phyloP scores from a whole-genome alignment of 2,797 vertebrate genomes.

The Balearica regulorum region DNA sequence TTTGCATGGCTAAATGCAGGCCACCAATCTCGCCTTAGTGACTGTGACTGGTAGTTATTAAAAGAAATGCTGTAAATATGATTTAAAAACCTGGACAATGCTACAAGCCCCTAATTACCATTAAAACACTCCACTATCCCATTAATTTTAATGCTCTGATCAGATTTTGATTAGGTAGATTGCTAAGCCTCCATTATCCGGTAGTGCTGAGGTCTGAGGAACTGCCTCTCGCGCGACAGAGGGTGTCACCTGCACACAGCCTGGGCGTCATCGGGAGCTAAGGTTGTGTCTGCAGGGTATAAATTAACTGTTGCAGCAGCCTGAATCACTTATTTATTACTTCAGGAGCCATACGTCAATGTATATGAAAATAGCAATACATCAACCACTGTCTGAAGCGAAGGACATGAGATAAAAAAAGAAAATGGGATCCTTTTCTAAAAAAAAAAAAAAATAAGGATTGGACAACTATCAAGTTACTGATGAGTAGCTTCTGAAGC shows the following conservation, averaged over 20 bases:
- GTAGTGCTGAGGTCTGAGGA: not conserved
- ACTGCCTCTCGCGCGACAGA: not conserved
- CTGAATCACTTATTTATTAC: conserved; percentile 13
- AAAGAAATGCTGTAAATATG: not conserved
- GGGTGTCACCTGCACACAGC: conserved; percentile 1
- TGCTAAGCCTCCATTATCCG: conserved; percentile 29
- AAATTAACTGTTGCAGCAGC: conserved; percentile 32
- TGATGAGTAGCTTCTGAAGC: not conserved
- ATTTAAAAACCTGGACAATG: not conserved
- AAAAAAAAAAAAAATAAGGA: not conserved
- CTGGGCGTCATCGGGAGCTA: not conserved
- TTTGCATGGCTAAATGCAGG: not conserved
- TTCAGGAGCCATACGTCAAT: conserved; percentile 10
- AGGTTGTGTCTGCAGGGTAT: not conserved
- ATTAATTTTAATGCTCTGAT: not conserved
- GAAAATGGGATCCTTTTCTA: not conserved
- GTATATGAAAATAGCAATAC: conserved; percentile 33
- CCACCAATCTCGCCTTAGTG: not conserved
- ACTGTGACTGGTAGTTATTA: not conserved
- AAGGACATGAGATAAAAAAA: not conserved
- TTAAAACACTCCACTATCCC: not conserved
- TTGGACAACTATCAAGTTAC: not conserved
- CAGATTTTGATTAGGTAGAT: conserved; percentile 21
- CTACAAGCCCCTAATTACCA: not conserved
- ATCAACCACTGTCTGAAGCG: not conserved